Base-by-base conservation (phyloP, 2,888 invertebrate genomes). In the Dendrolimus pini region DNA sequence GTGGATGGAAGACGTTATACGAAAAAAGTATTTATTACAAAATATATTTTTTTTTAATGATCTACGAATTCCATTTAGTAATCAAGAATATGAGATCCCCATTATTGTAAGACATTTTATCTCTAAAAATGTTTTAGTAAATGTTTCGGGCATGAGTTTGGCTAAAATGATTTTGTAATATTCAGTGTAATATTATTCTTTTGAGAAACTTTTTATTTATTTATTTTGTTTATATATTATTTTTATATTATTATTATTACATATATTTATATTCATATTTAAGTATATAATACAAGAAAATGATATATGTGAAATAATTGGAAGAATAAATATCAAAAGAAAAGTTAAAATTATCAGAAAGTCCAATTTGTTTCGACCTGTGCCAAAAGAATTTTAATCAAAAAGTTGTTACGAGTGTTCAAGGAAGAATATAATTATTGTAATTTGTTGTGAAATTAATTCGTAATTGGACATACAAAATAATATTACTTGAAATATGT, bases 361-460 rank as follows among this genome's bases (percentile, higher is more conserved):
- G 68, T 75, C 71, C 75, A 68, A 78, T 76, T 80, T 78, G 72
- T 74, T 78, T 78, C 75, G 74, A 76, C 72, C 74, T 71, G 70
- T 65, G 63, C 66, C 30, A 63, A 77, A 86, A 85, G 81, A 84
- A 85, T 85, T 85, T 86, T 83, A 87, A 88, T 88, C 85, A 85
- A 82, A 83, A 85, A 86, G 78, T 84, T 84, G 71, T 73, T 69
- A 74, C 70, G 81, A 83, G 77, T 79, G 81, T 83, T 80, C 80
- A 70, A 72, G 64, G 65, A 79, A 77, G 80, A 83, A 82, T 83
- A 85, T 85, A 47, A 47, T 47, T 47, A 47, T 47, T 47, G 83
- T 87, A 82, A 86, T 86, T 83, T 83, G 80, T 80, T 83, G 81
- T 82, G 64, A 78, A 84, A 85, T 86, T 82, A 82, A 81, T 84